Conservation (phyloP, 2,888 invertebrate genomes). For the Eupeodes luniger region DNA sequence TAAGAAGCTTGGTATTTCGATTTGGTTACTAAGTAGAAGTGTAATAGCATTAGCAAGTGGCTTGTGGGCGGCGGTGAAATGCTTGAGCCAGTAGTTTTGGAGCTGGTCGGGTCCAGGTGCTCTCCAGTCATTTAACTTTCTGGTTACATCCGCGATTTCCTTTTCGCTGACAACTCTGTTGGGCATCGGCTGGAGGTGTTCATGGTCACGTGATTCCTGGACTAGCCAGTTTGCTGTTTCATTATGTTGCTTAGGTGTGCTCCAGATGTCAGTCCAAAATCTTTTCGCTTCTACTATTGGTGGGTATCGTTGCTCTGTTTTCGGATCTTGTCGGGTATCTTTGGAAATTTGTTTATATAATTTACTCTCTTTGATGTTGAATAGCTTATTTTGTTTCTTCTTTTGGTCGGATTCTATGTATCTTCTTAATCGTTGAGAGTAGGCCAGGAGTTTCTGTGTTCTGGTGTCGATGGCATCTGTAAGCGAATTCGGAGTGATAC, state of each 20-base stretch:
- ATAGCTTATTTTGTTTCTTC: not conserved
- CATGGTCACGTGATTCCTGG: not conserved
- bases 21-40: not conserved
- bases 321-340: not conserved
- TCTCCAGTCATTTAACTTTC: not conserved
- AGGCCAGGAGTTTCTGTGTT: too few species aligned
- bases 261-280: too few species aligned
- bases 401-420: not conserved
- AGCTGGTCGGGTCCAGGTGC: not conserved
- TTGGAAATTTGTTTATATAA: not conserved
- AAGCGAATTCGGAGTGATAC: too few species aligned
- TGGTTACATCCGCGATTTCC: not conserved
- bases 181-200: not conserved
- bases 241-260: too few species aligned
- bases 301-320: not conserved
- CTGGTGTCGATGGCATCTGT: too few species aligned
- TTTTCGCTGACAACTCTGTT: not conserved
- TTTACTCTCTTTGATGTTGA: not conserved
- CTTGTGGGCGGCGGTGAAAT: too few species aligned
- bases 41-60: too few species aligned
- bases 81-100: too few species aligned
- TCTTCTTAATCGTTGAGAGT: too few species aligned
- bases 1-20: not conserved
- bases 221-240: too few species aligned
- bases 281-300: not conserved